phyloP scores from a whole-genome alignment of 2,888 invertebrate genomes.

The Ceratothoa steindachneri region DNA sequence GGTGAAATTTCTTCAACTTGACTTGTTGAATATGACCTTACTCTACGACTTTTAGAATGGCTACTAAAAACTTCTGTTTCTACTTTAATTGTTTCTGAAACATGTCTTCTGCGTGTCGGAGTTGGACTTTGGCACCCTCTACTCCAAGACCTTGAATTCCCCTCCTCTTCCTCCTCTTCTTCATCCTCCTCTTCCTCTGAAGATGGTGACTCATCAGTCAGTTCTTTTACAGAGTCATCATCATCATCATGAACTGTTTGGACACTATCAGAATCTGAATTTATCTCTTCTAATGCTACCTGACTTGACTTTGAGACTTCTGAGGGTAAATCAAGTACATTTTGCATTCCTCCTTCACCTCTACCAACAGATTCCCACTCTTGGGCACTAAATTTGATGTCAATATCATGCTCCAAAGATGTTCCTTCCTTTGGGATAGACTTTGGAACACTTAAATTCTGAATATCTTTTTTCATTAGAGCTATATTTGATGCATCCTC shows the following conservation, averaged over 20 bases:
- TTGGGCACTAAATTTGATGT: slow-evolving; percentile 36
- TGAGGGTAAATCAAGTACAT: slow-evolving; percentile 22
- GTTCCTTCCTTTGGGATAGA: slow-evolving; percentile 24
- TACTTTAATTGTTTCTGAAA: slow-evolving; percentile 38
- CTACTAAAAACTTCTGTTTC: slow-evolving; percentile 6
- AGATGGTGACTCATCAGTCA: not conserved
- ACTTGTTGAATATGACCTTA: slow-evolving; percentile 39
- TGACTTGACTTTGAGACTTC: not conserved
- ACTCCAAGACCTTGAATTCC: not conserved
- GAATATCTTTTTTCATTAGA: slow-evolving; percentile 23
- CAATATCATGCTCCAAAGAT: slow-evolving; percentile 36
- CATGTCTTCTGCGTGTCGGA: slow-evolving; percentile 32
- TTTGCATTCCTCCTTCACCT: slow-evolving; percentile 30
- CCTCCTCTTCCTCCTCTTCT: slow-evolving; percentile 24
- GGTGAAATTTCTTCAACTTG: slow-evolving; percentile 26
- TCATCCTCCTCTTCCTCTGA: not conserved
- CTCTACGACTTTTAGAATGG: slow-evolving; percentile 12
- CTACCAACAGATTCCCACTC: slow-evolving; percentile 43
- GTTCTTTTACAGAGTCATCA: not conserved
- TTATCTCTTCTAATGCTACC: not conserved
- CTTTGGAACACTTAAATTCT: slow-evolving; percentile 38
- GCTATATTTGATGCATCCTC: not conserved
- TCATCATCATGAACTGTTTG: not conserved
- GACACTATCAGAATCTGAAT: slow-evolving; percentile 4
- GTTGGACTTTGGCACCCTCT: not conserved